These are phyloP conservation scores for Drosophila ezoana DNA, from an alignment of 2,888 invertebrate species.

Conservation along the genomic window DNA sequence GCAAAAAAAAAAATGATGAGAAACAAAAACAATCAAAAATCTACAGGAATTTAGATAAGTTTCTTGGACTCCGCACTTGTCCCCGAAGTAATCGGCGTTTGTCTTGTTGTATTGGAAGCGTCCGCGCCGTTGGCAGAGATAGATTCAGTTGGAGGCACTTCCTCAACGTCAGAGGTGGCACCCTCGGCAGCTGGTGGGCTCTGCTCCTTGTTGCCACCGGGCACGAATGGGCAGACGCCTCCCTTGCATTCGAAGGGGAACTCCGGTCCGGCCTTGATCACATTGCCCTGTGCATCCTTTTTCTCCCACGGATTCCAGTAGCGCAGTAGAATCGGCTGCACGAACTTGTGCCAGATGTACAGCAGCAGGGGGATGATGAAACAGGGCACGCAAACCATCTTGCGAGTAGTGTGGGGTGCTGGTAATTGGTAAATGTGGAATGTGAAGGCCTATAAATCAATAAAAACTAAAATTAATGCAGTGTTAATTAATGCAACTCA, in stretches of 20 bases:
- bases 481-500: conserved; percentile 18
- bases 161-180: neutral
- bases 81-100: neutral
- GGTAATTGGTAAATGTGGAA: too few species aligned
- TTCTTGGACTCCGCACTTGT: conserved; percentile 48
- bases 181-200: conserved; percentile 1
- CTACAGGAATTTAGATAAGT: conserved; percentile 31
- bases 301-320: conserved; percentile 93
- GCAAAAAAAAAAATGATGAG: neutral
- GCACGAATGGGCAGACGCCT: conserved; percentile 85
- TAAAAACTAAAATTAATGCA: neutral
- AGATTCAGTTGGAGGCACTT: neutral
- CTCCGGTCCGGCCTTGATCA: conserved; percentile 85
- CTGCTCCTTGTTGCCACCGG: conserved; percentile 48
- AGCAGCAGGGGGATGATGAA: conserved; percentile 93
- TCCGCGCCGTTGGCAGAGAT: too few species aligned
- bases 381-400: conserved; percentile 94
- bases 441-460: neutral
- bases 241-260: conserved; percentile 88
- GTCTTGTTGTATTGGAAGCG: neutral
- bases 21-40: conserved; percentile 1
- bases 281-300: conserved; percentile 87
- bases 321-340: conserved; percentile 92
- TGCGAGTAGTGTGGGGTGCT: conserved; percentile 45
- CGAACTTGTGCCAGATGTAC: conserved; percentile 93